These are phyloP conservation scores for Tragelaphus strepsiceros DNA, from an alignment of 2,113 vertebrate species.

Conservation along the genomic window DNA sequence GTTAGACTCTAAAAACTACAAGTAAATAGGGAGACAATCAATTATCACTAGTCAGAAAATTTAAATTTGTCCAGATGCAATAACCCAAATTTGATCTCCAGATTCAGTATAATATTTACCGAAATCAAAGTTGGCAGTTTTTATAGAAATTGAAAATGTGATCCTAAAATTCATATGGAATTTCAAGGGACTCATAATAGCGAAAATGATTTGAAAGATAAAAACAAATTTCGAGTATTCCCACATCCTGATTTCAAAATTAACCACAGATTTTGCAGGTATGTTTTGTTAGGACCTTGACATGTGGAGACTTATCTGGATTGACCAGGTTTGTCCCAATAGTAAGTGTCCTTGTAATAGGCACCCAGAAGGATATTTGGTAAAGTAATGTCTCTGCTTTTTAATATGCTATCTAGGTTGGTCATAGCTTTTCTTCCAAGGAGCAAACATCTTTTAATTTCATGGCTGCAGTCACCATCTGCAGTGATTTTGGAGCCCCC, in stretches of 20 bases:
- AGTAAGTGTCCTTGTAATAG: not conserved
- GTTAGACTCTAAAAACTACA: not conserved
- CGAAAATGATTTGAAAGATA: not conserved
- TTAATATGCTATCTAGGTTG: not conserved
- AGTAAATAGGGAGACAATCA: not conserved
- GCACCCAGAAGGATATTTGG: not conserved
- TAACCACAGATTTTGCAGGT: not conserved
- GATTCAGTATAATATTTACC: not conserved
- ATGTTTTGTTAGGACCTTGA: not conserved
- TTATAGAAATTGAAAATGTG: not conserved
- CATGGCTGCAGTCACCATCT: not conserved
- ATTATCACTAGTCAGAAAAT: not conserved
- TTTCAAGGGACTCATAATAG: not conserved
- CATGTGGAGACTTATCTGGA: not conserved
- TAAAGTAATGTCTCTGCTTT: not conserved
- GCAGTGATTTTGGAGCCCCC: not conserved
- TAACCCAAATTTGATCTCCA: not conserved
- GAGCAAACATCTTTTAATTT: not conserved
- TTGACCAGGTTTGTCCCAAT: not conserved
- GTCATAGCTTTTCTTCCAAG: not conserved
- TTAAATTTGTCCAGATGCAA: not conserved
- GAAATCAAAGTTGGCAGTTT: not conserved
- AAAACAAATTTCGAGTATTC: not conserved
- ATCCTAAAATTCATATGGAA: not conserved
- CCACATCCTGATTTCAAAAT: not conserved